Conservation (phyloP, 2,888 invertebrate species). For the Andrena bicolor region DNA sequence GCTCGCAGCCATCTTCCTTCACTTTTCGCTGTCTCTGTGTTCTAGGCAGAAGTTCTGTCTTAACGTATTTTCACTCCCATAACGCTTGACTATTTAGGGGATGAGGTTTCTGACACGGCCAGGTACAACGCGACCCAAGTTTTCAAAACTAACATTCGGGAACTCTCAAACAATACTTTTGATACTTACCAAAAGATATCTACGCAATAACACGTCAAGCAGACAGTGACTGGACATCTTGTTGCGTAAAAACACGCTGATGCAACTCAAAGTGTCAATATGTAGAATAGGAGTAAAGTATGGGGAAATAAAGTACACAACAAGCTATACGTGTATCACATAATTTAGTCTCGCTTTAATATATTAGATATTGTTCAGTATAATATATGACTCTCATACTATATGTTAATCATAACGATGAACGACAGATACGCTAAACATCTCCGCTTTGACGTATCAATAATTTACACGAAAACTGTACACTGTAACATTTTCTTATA, state of each 20-base stretch:
- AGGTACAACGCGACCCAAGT: too few relatives aligned
- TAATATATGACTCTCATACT: constrained; percentile 77
- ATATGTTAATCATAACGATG: constrained; percentile 72
- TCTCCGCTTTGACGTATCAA: constrained; percentile 62
- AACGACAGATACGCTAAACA: constrained; percentile 65
- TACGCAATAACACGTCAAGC: too few relatives aligned
- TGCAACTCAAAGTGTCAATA: background rate
- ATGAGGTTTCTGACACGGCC: too few relatives aligned
- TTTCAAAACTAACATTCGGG: too few relatives aligned
- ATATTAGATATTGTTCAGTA: constrained; percentile 79
- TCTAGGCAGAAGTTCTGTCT: too few relatives aligned
- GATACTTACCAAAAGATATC: too few relatives aligned
- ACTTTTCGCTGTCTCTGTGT: too few relatives aligned
- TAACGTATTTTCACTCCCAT: too few relatives aligned
- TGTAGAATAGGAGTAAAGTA: background rate
- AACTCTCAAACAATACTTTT: too few relatives aligned
- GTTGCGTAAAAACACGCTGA: background rate
- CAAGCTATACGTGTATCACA: constrained; percentile 63
- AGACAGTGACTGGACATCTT: background rate
- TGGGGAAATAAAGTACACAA: constrained; percentile 7
- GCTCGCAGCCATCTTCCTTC: too few relatives aligned
- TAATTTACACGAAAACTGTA: constrained; percentile 76
- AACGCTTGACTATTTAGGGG: too few relatives aligned
- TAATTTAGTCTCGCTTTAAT: constrained; percentile 78
- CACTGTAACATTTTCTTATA: constrained; percentile 43